These are phyloP conservation scores for Yasuhikotakia modesta DNA, from an alignment of 2,797 vertebrate species.

Conservation along the genomic window DNA sequence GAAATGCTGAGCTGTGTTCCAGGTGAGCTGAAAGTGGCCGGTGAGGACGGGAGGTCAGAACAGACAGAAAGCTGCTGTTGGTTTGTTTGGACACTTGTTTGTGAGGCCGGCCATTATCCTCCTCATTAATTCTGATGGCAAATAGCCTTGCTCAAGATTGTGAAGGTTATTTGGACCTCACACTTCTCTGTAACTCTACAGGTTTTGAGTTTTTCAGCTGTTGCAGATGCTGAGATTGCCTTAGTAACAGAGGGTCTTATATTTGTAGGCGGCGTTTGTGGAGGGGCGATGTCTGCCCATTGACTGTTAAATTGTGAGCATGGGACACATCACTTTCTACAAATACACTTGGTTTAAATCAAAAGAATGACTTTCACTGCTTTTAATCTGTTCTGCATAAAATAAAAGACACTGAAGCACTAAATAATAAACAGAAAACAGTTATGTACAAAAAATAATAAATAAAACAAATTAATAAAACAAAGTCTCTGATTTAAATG, in stretches of 20 bases:
- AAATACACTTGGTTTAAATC: no score
- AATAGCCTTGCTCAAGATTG: constrained; percentile 50
- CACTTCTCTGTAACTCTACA: background rate
- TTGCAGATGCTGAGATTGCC: background rate
- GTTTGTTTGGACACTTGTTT: constrained; percentile 45
- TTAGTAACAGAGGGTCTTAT: background rate
- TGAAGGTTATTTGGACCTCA: constrained; percentile 50
- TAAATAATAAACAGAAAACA: no score
- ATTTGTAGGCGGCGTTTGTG: background rate
- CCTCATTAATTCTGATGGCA: constrained; percentile 55
- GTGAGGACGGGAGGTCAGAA: constrained; percentile 34
- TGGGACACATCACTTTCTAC: no score
- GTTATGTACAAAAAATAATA: no score
- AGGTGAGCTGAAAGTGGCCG: constrained; percentile 34
- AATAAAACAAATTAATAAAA: no score
- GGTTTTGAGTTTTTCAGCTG: constrained; percentile 11
- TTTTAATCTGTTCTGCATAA: no score
- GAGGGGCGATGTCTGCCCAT: background rate
- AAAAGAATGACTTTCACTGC: no score
- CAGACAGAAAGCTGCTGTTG: constrained; percentile 38
- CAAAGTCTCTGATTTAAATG: no score
- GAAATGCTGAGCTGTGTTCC: constrained; percentile 25
- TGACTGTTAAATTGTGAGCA: no score
- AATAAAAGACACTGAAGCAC: no score
- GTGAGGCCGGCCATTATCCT: constrained; percentile 47